Evolutionary conservation across 2,888 invertebrate genomes (phyloP), one percentile per base, ranked within the genome.

Genomic region (Coenonympha arcania): DNA sequence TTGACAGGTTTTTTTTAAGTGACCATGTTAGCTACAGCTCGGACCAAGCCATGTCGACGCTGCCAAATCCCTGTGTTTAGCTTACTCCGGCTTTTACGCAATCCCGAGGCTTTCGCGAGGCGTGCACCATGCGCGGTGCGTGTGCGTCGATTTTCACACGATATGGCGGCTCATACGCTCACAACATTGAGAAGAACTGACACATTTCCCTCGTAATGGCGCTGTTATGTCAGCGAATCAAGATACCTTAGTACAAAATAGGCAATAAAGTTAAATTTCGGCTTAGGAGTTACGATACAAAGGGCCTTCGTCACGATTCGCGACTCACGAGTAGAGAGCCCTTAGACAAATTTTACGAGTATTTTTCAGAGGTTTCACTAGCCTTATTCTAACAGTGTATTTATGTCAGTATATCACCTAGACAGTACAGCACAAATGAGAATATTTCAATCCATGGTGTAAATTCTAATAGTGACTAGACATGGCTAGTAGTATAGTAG

Each of bases 71-170:
- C 16, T 16, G 22, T 33, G 33, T 33, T 37, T 40, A 46, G 36
- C 18, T 20, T 30, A 41, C 11, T 31, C 8, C 26, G 13, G 28
- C 41, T 30, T 70, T 77, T 74, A 72, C 71, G 72, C 73, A 78
- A 79, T 51, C 58, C 56, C 49, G 55, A 59, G 65, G 65, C 80
- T 82, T 82, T 80, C 79, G 52, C 71, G 73, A 73, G 71, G 71
- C 72, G 76, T 63, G 59, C 62, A n/a, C n/a, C n/a, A 59, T 63
- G 61, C 67, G 69, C 67, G 69, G 69, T 73, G 73, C 71, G 73
- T 76, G 70, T 68, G 61, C 67, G 65, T 59, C 64, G 69, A 71
- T 76, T 70, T 75, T 79, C 73, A 73, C 75, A 78, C 74, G 78
- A 57, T 55, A 55, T 22, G 50, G 28, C 46, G 28, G 55, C 44